phyloP scores from a whole-genome alignment of 1,140 invertebrate genomes.

The Drosophila burlai region DNA sequence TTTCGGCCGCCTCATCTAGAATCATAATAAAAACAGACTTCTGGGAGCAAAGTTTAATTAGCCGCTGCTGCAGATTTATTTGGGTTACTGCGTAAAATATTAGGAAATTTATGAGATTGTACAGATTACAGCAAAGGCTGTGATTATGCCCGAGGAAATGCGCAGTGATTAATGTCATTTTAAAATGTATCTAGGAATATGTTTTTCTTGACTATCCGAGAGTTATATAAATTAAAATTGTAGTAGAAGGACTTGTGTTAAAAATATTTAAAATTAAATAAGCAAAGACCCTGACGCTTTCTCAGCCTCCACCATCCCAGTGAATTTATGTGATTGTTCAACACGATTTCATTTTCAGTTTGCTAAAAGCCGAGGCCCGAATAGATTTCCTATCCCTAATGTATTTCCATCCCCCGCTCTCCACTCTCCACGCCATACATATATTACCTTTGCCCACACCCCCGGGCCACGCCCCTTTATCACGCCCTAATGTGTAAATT shows the following conservation, averaged over 20 bases:
- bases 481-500: slow-evolving; percentile 68
- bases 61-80: slow-evolving; percentile 46
- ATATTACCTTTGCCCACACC: slow-evolving; percentile 58
- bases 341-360: slow-evolving; percentile 31
- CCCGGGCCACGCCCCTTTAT: slow-evolving; percentile 32
- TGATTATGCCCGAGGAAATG: not conserved
- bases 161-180: slow-evolving; percentile 1
- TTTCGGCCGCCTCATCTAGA: slow-evolving; percentile 51
- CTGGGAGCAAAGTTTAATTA: slow-evolving; percentile 61
- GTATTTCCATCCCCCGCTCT: slow-evolving; percentile 19
- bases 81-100: slow-evolving; percentile 33
- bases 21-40: slow-evolving; percentile 41
- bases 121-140: slow-evolving; percentile 12
- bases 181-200: not conserved
- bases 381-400: slow-evolving; percentile 45
- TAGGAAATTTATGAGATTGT: slow-evolving; percentile 23
- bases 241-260: not conserved
- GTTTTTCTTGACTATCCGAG: too few species aligned
- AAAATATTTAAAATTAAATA: not conserved
- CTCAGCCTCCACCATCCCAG: not conserved
- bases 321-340: slow-evolving; percentile 41
- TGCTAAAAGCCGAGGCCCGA: slow-evolving; percentile 16
- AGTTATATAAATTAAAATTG: not conserved
- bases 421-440: slow-evolving; percentile 25
- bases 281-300: not conserved